Conservation (phyloP, 30 jellyfish, hydroid and myxozoan genomes). For the Kudoa iwatai region DNA sequence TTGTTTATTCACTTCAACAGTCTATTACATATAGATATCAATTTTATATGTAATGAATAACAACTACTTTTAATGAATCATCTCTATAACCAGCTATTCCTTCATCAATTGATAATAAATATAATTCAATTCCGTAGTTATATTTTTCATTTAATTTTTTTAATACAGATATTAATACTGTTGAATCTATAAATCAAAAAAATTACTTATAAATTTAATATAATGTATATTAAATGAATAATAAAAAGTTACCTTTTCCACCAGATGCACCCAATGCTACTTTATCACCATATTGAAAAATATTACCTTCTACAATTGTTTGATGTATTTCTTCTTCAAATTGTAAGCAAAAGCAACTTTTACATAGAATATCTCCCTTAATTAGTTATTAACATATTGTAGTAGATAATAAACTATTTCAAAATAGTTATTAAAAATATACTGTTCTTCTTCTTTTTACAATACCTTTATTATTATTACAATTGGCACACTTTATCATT, state of each 20-base stretch:
- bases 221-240: neutral
- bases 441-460: too few relatives aligned
- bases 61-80: constrained; percentile 54
- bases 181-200: constrained; percentile 15
- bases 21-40: constrained; percentile 4
- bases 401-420: too few relatives aligned
- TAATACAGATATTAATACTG: constrained; percentile 63
- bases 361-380: too few relatives aligned
- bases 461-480: too few relatives aligned
- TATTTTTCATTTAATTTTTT: constrained; percentile 40
- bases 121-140: constrained; percentile 28
- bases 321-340: too few relatives aligned
- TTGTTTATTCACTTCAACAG: constrained; percentile 45
- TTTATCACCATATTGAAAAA: constrained; percentile 45
- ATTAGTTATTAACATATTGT: too few relatives aligned
- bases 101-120: constrained; percentile 53
- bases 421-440: too few relatives aligned
- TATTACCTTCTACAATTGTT: too few relatives aligned
- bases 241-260: constrained; percentile 33
- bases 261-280: constrained; percentile 99
- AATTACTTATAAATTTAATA: neutral
- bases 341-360: too few relatives aligned
- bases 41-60: neutral
- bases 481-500: too few relatives aligned
- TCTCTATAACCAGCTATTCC: constrained; percentile 94